Evolutionary conservation across 2,888 invertebrate species (phyloP).

Genomic region (Apomyelois bistriatella): DNA sequence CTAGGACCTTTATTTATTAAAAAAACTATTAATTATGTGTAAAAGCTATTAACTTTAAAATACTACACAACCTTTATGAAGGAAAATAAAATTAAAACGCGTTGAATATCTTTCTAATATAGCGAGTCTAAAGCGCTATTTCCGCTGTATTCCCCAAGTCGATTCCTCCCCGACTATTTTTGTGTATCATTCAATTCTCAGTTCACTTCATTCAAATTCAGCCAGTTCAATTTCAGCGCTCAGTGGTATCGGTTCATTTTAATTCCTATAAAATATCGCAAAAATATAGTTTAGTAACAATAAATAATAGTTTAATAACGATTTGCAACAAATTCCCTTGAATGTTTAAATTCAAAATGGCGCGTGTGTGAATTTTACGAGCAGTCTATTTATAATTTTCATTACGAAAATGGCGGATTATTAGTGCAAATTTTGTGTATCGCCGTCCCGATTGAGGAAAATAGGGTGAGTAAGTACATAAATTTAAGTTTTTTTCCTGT

Average conservation of each 20-base stretch:
- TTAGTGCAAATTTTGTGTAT: not conserved
- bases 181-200: conserved; percentile 61
- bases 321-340: not conserved
- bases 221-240: conserved; percentile 34
- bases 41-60: no score
- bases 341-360: not conserved
- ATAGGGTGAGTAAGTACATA: not conserved
- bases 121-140: not conserved
- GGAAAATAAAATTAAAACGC: no score
- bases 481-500: not conserved
- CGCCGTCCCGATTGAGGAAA: not conserved
- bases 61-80: no score
- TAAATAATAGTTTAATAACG: not conserved
- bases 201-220: conserved; percentile 50
- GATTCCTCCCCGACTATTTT: conserved; percentile 66
- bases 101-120: not conserved
- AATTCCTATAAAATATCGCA: not conserved
- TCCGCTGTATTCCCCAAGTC: conserved; percentile 4
- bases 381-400: conserved; percentile 1
- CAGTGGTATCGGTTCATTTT: conserved; percentile 9
- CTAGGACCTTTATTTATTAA: no score
- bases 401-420: conserved; percentile 10
- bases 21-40: no score
- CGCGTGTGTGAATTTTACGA: not conserved
- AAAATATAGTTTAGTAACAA: not conserved